These are phyloP conservation scores for Drosophila chauvacae DNA, from an alignment of 1,140 invertebrate genomes.

Conservation along the genomic window DNA sequence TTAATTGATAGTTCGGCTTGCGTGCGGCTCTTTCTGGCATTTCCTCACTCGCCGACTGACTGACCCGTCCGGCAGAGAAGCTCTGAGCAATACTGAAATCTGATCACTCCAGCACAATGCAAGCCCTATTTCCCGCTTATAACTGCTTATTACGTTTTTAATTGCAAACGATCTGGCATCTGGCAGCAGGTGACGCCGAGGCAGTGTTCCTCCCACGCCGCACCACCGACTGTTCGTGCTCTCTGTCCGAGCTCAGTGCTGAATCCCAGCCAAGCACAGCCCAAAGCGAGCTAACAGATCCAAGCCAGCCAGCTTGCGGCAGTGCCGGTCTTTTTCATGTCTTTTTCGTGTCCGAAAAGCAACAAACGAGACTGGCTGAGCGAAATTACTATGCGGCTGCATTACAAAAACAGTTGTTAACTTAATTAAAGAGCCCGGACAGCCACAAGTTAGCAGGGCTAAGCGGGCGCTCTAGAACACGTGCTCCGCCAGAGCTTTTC, in stretches of 20 bases:
- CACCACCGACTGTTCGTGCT: constrained; percentile 53
- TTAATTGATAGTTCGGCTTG: constrained; percentile 54
- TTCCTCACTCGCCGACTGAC: constrained; percentile 49
- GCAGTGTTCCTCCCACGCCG: constrained; percentile 20
- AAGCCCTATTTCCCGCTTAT: constrained; percentile 19
- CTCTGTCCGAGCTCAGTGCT: not conserved
- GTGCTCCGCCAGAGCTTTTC: constrained; percentile 1
- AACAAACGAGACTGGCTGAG: constrained; percentile 16
- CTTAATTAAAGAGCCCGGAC: constrained; percentile 69
- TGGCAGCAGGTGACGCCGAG: constrained; percentile 50
- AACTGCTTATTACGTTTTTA: constrained; percentile 43
- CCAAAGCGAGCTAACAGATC: constrained; percentile 6
- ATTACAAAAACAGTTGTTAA: constrained; percentile 67
- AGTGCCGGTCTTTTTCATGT: constrained; percentile 49
- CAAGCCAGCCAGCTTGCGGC: constrained; percentile 36
- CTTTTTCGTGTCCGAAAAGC: constrained; percentile 54
- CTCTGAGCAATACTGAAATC: not conserved
- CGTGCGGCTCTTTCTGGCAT: constrained; percentile 22
- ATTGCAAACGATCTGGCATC: constrained; percentile 20
- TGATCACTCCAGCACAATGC: constrained; percentile 3
- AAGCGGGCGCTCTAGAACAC: constrained; percentile 25
- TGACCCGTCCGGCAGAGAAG: constrained; percentile 9
- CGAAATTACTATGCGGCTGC: constrained; percentile 59
- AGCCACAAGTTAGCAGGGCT: constrained; percentile 43
- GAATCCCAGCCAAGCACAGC: constrained; percentile 34